A percentile compares a stretch with the other conserved stretches of the same genome.
phyloP scores from a whole-genome alignment of 2,888 invertebrate species.

The Lepas anatifera region DNA sequence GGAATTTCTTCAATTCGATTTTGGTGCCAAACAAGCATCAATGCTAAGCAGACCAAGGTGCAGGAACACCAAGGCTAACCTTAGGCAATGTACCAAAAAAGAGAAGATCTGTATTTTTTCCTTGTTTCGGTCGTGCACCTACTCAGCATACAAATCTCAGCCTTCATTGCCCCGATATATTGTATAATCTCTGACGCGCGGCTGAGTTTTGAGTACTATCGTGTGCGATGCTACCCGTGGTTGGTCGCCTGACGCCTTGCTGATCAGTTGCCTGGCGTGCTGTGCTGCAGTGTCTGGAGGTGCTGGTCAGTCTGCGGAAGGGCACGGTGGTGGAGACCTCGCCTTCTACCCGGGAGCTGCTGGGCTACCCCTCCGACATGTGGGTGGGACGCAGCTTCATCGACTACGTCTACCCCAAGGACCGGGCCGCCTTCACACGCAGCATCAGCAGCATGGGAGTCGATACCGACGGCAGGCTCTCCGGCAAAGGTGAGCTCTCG shows the following conservation, averaged over 20 bases:
- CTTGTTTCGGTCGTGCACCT: too few species aligned
- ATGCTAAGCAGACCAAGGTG: too few species aligned
- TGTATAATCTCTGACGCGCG: neutral
- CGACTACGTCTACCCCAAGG: slow-evolving; percentile 71
- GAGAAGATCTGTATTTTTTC: too few species aligned
- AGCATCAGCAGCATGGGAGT: slow-evolving; percentile 19
- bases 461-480: neutral
- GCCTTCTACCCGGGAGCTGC: slow-evolving; percentile 48
- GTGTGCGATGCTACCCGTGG: neutral
- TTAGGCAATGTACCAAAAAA: too few species aligned
- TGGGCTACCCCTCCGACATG: slow-evolving; percentile 70
- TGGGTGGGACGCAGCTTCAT: slow-evolving; percentile 76
- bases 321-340: slow-evolving; percentile 68
- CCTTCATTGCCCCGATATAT: neutral
- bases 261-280: too few species aligned
- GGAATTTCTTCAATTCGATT: too few species aligned
- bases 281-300: neutral
- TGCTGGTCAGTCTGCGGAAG: slow-evolving; percentile 35
- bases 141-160: too few species aligned
- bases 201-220: neutral
- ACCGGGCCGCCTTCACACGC: slow-evolving; percentile 47
- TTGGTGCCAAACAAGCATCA: too few species aligned
- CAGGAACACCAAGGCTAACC: too few species aligned
- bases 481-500: neutral
- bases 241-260: neutral